Conservation (phyloP, 2,113 vertebrate genomes). For the Formicarius rufipectus region DNA sequence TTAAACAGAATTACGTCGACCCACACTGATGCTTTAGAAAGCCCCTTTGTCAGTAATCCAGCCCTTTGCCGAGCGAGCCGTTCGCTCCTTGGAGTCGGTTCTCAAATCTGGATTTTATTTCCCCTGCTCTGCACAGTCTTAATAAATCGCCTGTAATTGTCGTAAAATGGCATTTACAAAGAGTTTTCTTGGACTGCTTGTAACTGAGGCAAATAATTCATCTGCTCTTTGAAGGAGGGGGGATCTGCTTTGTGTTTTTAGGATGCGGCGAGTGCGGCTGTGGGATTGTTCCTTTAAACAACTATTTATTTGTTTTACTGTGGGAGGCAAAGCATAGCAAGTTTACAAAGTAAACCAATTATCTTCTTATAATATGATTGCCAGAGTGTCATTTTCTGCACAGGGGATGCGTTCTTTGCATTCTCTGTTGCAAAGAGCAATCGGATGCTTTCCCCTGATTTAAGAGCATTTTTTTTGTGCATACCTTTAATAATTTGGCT, state of each 20-base stretch:
- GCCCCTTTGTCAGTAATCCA: slow-evolving; percentile 70
- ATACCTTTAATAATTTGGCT: not conserved
- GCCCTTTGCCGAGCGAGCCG: too few relatives aligned
- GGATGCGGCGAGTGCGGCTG: not conserved
- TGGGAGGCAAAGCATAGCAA: slow-evolving; percentile 58
- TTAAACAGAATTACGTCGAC: slow-evolving; percentile 53
- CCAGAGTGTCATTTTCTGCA: slow-evolving; percentile 23
- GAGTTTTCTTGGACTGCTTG: slow-evolving; percentile 56
- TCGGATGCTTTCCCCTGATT: not conserved
- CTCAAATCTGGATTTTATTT: not conserved
- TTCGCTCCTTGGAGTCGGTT: slow-evolving; percentile 58
- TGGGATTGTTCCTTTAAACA: slow-evolving; percentile 49
- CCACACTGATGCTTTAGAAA: slow-evolving; percentile 47
- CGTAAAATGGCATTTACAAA: slow-evolving; percentile 70
- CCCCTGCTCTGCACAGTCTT: not conserved
- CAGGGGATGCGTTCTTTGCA: not conserved
- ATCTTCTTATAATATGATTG: slow-evolving; percentile 59
- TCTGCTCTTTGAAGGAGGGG: slow-evolving; percentile 20
- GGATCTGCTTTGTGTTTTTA: slow-evolving; percentile 31
- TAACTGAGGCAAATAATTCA: slow-evolving; percentile 60
- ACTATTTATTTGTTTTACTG: slow-evolving; percentile 46
- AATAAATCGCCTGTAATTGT: slow-evolving; percentile 65
- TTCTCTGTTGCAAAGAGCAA: not conserved
- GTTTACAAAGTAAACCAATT: slow-evolving; percentile 65
- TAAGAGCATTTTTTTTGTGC: not conserved